Conservation (phyloP, 1,140 invertebrate genomes). For the Plodia interpunctella region DNA sequence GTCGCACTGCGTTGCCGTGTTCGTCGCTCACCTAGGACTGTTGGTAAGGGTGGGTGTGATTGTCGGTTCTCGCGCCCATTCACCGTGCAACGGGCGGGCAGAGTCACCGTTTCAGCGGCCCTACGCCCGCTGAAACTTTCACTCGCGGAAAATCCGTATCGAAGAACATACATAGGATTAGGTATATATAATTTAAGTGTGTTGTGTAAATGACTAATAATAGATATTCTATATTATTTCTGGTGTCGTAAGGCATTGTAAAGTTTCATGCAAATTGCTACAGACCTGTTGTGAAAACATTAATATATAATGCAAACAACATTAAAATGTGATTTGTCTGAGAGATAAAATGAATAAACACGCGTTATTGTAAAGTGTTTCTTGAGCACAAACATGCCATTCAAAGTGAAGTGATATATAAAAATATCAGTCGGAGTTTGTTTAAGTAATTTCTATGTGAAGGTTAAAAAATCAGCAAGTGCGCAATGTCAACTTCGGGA, state of each 20-base stretch:
- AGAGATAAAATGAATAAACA: constrained; percentile 11
- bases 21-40: too few relatives aligned
- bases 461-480: constrained; percentile 64
- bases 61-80: constrained; percentile 7
- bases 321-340: constrained; percentile 12
- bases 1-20: too few relatives aligned
- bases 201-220: too few relatives aligned
- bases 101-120: constrained; percentile 13
- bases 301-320: not conserved
- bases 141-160: not conserved
- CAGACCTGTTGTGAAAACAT: constrained; percentile 4
- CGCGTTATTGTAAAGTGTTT: constrained; percentile 20
- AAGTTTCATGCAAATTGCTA: not conserved
- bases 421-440: constrained; percentile 40
- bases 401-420: constrained; percentile 37
- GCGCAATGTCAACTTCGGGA: constrained; percentile 67
- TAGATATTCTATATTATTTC: too few relatives aligned
- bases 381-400: constrained; percentile 23
- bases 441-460: constrained; percentile 51
- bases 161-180: too few relatives aligned
- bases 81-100: constrained; percentile 8
- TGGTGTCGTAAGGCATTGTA: too few relatives aligned
- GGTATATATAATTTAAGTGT: not conserved
- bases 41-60: constrained; percentile 5
- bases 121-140: constrained; percentile 17